A percentile compares a stretch with the other conserved stretches of the same genome.
These are phyloP conservation scores for Tribolium madens DNA, from an alignment of 1,140 invertebrate species.

Conservation along the genomic window DNA sequence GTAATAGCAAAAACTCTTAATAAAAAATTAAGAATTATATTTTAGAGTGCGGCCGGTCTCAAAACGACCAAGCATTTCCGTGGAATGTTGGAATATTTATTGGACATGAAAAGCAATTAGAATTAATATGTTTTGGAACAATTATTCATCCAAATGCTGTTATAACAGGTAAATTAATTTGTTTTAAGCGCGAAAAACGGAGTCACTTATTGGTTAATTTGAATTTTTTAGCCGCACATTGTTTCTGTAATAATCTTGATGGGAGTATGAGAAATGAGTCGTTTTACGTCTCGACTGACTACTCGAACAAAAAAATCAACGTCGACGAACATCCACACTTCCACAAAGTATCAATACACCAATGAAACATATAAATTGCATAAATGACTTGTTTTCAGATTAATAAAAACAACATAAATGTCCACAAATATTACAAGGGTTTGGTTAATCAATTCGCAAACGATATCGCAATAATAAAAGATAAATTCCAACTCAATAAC, in stretches of 20 bases:
- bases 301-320: neutral
- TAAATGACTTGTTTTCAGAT: neutral
- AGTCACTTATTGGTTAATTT: neutral
- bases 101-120: neutral
- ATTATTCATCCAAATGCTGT: conserved; percentile 9
- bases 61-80: neutral
- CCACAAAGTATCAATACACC: neutral
- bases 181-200: neutral
- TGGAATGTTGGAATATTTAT: conserved; percentile 34
- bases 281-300: conserved; percentile 5
- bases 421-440: conserved; percentile 10
- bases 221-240: conserved; percentile 27
- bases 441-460: neutral
- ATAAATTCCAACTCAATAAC: conserved; percentile 10
- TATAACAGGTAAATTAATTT: conserved; percentile 11
- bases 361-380: neutral
- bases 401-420: conserved; percentile 5
- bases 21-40: no score
- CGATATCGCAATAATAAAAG: conserved; percentile 16
- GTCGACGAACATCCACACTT: neutral
- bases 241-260: conserved; percentile 20
- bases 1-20: no score
- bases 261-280: neutral
- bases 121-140: conserved; percentile 27
- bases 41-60: no score